Percentiles rank a stretch among this genome's conserved stretches.
Evolutionary conservation across 2,888 invertebrate genomes (phyloP).

Genomic region (Athalia cordata): DNA sequence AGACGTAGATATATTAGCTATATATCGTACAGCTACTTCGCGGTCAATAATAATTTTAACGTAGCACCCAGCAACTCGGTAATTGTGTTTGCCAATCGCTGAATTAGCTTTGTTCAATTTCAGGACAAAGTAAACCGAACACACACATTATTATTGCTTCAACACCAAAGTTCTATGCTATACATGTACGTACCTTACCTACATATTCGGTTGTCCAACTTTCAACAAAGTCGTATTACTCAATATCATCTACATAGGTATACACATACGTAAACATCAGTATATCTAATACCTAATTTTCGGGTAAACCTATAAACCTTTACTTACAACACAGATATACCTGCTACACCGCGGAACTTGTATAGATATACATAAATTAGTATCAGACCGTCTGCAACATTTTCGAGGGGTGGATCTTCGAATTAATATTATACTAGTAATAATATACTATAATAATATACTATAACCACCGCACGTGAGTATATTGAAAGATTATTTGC

Average conservation of each 20-base stretch:
- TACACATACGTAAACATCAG: too few relatives aligned
- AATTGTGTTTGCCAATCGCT: conserved; percentile 25
- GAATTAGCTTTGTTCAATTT: conserved; percentile 33
- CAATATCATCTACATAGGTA: neutral
- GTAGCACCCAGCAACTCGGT: conserved; percentile 26
- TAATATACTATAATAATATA: too few relatives aligned
- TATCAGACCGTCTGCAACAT: neutral
- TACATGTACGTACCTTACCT: neutral
- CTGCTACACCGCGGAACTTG: neutral
- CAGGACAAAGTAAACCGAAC: conserved; percentile 22
- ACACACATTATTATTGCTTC: neutral
- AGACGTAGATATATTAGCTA: neutral
- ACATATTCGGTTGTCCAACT: neutral
- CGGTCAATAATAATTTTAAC: conserved; percentile 38
- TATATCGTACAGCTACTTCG: conserved; percentile 11
- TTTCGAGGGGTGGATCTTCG: neutral
- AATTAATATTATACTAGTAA: neutral
- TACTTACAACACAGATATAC: conserved; percentile 2
- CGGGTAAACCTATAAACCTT: conserved; percentile 18
- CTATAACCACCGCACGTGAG: too few relatives aligned
- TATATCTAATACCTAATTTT: neutral
- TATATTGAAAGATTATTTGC: too few relatives aligned
- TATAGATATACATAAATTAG: neutral
- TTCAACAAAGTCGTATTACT: conserved; percentile 10
- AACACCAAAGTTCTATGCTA: neutral